Base-by-base conservation (phyloP, 2,888 invertebrate genomes). In the Drosophila mayaguana region DNA sequence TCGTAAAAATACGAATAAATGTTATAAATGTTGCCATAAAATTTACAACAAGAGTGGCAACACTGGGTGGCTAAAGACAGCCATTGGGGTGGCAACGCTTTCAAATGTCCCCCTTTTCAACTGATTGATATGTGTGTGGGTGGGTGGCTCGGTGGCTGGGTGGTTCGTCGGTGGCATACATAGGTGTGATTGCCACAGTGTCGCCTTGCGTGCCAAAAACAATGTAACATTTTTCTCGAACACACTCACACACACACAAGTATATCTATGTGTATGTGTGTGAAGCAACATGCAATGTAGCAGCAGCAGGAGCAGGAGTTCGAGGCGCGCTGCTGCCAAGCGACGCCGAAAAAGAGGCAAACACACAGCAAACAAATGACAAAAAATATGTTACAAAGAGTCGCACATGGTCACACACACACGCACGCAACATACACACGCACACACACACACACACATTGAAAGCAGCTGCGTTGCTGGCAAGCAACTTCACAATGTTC, bases 341-440 rank as follows among this genome's bases (percentile, higher is more conserved):
- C 72, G 69, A 83, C 73, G 80, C 86, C 86, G 75, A 88, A 88
- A 82, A 83, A 78, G 81, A 68, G 80, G 70, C 82, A 80, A 83
- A 65, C 80, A 74, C 78, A 73, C 70, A 53, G 83, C 62, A 84
- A 84, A 79, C 85, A 83, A 86, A 88, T 83, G 88, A 71, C 83
- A 86, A 88, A 83, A 83, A 84, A 88, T 89, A 84, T 89, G 89
- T 87, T 87, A 88, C 83, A 84, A 87, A 88, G 83, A 87, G 84
- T 88, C 83, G 87, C 83, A 88, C 84, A 86, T 74, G 87, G 78
- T 73, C 88, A 74, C 51, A 56, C 54, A 20, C 56, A 64, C 61
- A 46, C 36, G 20, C 61, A 51, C 59, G 20, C 63, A 63, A 32
- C 61, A 50, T 32, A 20, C 57, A 54, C 59, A 25, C 63, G 63